Evolutionary conservation across 2,113 vertebrate species (phyloP).

Genomic region (Syngnathus floridae): DNA sequence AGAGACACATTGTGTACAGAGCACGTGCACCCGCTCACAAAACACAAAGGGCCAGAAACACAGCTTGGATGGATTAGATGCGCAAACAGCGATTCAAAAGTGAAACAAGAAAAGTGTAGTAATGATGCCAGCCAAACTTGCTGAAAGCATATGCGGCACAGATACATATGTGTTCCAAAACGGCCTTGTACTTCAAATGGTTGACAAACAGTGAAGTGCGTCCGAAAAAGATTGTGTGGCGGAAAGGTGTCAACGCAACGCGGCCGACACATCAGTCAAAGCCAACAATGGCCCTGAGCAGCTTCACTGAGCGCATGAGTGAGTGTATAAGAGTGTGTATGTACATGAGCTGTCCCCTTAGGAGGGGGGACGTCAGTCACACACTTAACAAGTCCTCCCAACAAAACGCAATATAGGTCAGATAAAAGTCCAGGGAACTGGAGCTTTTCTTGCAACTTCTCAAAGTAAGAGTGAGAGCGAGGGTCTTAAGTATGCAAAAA

Average conservation of each 20-base stretch:
- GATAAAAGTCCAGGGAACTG: neutral
- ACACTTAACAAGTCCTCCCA: conserved; percentile 2
- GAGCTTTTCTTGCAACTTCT: neutral
- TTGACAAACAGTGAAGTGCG: conserved; percentile 54
- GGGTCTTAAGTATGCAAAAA: neutral
- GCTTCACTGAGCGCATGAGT: conserved; percentile 18
- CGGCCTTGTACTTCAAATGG: conserved; percentile 29
- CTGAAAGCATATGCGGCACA: conserved; percentile 13
- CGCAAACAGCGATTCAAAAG: conserved; percentile 49
- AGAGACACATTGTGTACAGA: neutral
- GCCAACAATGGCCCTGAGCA: conserved; percentile 51
- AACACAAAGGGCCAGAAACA: neutral
- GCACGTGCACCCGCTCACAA: conserved; percentile 13
- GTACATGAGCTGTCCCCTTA: conserved; percentile 51
- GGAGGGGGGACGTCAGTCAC: conserved; percentile 56
- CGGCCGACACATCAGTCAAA: conserved; percentile 55
- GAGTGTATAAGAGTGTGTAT: conserved; percentile 11
- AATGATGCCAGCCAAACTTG: conserved; percentile 28
- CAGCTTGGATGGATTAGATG: conserved; percentile 38
- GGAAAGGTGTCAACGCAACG: conserved; percentile 50
- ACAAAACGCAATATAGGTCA: conserved; percentile 9
- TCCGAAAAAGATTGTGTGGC: conserved; percentile 58
- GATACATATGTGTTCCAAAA: conserved; percentile 16
- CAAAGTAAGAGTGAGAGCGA: neutral
- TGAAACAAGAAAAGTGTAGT: conserved; percentile 26